phyloP scores from a whole-genome alignment of 2,797 vertebrate genomes.

The Pipistrellus kuhlii region DNA sequence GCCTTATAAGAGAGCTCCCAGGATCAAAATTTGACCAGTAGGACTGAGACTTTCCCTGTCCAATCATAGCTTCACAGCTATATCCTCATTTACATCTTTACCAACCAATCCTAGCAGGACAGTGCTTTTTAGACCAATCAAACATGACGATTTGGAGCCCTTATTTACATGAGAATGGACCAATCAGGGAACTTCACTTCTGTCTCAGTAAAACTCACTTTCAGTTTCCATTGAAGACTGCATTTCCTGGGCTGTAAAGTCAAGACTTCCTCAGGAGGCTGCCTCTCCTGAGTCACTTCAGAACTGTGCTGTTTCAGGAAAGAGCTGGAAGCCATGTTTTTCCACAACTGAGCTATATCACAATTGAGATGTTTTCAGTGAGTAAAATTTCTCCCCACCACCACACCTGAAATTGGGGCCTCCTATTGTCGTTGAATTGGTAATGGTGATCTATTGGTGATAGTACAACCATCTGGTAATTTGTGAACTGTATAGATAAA shows the following conservation, averaged over 20 bases:
- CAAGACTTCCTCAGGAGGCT: too few relatives aligned
- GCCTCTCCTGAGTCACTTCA: neutral
- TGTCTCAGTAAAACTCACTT: neutral
- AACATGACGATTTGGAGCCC: neutral
- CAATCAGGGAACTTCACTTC: neutral
- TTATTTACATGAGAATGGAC: neutral
- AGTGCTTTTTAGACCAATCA: neutral
- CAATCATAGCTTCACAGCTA: neutral
- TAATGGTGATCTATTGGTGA: neutral
- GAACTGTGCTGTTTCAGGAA: neutral
- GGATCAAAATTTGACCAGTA: neutral
- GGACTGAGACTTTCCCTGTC: neutral
- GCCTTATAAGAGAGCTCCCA: neutral
- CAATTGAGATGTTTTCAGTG: neutral
- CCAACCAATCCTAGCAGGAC: neutral
- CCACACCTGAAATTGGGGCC: neutral
- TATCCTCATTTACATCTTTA: neutral
- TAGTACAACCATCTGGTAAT: conserved; percentile 14
- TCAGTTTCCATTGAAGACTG: neutral
- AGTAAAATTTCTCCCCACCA: neutral
- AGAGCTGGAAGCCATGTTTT: neutral
- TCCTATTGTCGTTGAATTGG: neutral
- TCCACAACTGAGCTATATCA: neutral
- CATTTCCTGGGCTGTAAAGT: neutral
- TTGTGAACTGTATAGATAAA: neutral